Conservation (phyloP, 2,113 vertebrate genomes). For the Oplegnathus fasciatus region DNA sequence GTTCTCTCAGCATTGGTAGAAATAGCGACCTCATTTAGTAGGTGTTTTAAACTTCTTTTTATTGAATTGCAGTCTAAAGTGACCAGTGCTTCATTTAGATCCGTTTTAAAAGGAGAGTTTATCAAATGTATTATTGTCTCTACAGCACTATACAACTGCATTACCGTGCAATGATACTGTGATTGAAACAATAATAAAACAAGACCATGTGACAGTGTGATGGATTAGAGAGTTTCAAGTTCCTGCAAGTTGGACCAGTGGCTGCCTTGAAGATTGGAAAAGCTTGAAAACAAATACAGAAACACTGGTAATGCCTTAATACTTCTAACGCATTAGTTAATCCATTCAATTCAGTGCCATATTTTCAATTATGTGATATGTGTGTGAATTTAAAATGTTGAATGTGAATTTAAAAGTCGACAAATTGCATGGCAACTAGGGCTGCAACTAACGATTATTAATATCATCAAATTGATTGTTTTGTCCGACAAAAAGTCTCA, state of each 20-base stretch:
- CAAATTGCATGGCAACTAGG: background rate
- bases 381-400: background rate
- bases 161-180: background rate
- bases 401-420: background rate
- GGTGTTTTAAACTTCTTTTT: background rate
- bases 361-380: background rate
- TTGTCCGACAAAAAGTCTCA: background rate
- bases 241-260: constrained; percentile 17
- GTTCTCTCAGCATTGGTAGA: background rate
- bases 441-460: too few relatives aligned
- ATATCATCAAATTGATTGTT: background rate
- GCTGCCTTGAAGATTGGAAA: constrained; percentile 10
- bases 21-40: too few relatives aligned
- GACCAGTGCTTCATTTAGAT: background rate
- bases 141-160: background rate
- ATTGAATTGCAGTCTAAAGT: background rate
- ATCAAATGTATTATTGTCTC: background rate
- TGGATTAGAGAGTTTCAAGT: constrained; percentile 53
- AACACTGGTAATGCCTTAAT: background rate
- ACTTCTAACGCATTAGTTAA: background rate
- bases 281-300: background rate
- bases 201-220: constrained; percentile 28
- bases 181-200: constrained; percentile 15
- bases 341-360: background rate
- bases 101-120: background rate